These are phyloP conservation scores for Trematomus loennbergii DNA, from an alignment of 2,113 vertebrate species.

Conservation along the genomic window DNA sequence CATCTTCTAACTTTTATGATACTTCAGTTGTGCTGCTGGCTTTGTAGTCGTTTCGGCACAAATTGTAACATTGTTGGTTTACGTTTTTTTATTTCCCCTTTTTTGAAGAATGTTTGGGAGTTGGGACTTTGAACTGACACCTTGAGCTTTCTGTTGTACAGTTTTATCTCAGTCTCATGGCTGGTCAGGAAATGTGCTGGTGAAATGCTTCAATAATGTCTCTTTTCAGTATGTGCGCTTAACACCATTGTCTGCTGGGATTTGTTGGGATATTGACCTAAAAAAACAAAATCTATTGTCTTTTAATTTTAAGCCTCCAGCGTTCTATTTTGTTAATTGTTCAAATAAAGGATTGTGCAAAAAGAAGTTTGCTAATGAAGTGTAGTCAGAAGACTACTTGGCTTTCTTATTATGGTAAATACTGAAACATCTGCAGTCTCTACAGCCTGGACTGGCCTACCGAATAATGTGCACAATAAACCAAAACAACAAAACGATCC, in stretches of 20 bases:
- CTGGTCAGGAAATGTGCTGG: constrained; percentile 75
- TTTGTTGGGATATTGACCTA: constrained; percentile 75
- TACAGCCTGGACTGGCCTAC: constrained; percentile 59
- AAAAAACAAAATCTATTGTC: constrained; percentile 76
- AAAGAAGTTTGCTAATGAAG: constrained; percentile 78
- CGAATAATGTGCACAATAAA: constrained; percentile 80
- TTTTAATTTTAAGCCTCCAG: constrained; percentile 81
- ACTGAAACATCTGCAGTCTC: constrained; percentile 63
- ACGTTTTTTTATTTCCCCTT: constrained; percentile 34
- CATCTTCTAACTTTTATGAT: constrained; percentile 39
- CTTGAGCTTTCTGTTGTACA: constrained; percentile 74
- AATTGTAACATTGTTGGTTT: constrained; percentile 64
- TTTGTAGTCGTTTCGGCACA: constrained; percentile 67
- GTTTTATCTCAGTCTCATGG: constrained; percentile 60
- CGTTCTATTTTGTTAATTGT: constrained; percentile 83
- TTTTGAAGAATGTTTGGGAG: constrained; percentile 53
- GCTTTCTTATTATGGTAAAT: constrained; percentile 64
- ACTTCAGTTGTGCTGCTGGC: constrained; percentile 62
- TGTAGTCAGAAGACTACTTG: constrained; percentile 67
- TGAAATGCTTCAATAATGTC: constrained; percentile 74
- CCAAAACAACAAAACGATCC: constrained; percentile 65
- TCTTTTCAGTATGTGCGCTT: constrained; percentile 79
- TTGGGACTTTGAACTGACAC: constrained; percentile 59
- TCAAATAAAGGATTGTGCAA: constrained; percentile 85
- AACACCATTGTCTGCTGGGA: constrained; percentile 82